Conservation (phyloP, 1,140 invertebrate genomes). For the Metopolophium dirhodum region DNA sequence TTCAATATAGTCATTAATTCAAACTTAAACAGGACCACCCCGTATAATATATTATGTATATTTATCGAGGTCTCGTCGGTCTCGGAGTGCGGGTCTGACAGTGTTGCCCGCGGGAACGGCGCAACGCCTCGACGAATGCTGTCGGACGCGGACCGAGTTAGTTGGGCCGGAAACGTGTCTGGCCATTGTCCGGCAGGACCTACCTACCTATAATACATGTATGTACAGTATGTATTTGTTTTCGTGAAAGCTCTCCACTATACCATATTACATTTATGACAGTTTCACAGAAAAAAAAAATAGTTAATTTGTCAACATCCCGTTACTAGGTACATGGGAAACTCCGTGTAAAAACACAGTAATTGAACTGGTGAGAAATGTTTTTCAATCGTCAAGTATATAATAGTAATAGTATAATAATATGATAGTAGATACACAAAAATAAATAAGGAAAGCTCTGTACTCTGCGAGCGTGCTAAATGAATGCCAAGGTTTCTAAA, state of each 20-base stretch:
- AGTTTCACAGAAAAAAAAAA: background rate
- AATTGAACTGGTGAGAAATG: background rate
- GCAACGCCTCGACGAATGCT: background rate
- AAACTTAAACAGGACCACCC: background rate
- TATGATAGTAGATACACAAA: background rate
- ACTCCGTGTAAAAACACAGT: background rate
- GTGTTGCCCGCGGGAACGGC: background rate
- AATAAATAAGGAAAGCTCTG: background rate
- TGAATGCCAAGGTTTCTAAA: too few species aligned
- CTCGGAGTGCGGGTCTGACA: background rate
- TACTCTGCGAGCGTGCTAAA: too few species aligned
- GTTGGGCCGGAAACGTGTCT: background rate
- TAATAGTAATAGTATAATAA: background rate
- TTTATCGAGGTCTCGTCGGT: background rate
- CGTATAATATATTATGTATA: background rate
- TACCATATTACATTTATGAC: background rate
- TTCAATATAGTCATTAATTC: too few species aligned
- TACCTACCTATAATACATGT: background rate
- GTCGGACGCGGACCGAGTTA: background rate
- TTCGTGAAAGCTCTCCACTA: background rate
- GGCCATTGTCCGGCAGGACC: background rate
- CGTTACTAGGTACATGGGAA: background rate
- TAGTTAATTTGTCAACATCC: background rate
- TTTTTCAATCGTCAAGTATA: background rate
- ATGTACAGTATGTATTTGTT: background rate